Evolutionary conservation across 1,140 invertebrate genomes (phyloP).

Genomic region (Drosophila ohnishii): DNA sequence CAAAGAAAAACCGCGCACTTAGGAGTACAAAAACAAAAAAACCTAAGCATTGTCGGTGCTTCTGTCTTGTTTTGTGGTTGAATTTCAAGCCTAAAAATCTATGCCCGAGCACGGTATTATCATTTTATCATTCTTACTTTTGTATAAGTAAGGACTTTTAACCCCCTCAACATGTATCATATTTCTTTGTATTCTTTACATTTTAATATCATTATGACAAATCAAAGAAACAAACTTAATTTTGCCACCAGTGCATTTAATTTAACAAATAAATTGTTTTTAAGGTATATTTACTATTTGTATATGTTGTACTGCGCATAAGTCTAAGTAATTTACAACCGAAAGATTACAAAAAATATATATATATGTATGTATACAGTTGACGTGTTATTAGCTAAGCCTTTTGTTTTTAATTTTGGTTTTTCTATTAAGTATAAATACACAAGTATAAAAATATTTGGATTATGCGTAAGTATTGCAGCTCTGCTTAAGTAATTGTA

Average conservation of each 20-base stretch:
- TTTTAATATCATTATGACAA: neutral
- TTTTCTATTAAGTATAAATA: constrained; percentile 26
- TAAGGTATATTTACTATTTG: constrained; percentile 50
- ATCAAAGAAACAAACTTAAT: constrained; percentile 6
- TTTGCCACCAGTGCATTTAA: constrained; percentile 34
- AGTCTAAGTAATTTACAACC: constrained; percentile 28
- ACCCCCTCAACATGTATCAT: neutral
- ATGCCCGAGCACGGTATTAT: constrained; percentile 1
- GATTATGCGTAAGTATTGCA: constrained; percentile 20
- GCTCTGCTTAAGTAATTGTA: constrained; percentile 11
- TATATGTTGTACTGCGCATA: constrained; percentile 30
- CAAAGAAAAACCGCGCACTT: neutral
- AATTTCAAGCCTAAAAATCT: neutral
- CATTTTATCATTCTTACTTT: neutral
- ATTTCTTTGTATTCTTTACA: neutral
- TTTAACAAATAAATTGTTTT: neutral
- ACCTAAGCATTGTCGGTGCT: neutral
- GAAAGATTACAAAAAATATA: constrained; percentile 28
- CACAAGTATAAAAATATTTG: constrained; percentile 38
- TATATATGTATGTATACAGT: neutral
- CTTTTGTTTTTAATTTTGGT: neutral
- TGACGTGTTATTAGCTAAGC: constrained; percentile 25
- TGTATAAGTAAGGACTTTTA: neutral
- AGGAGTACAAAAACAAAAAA: constrained; percentile 4
- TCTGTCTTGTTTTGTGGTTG: neutral